Percentiles rank a stretch among this genome's conserved stretches.
These are phyloP conservation scores for Pyralis farinalis DNA, from an alignment of 2,888 invertebrate species.

Conservation along the genomic window DNA sequence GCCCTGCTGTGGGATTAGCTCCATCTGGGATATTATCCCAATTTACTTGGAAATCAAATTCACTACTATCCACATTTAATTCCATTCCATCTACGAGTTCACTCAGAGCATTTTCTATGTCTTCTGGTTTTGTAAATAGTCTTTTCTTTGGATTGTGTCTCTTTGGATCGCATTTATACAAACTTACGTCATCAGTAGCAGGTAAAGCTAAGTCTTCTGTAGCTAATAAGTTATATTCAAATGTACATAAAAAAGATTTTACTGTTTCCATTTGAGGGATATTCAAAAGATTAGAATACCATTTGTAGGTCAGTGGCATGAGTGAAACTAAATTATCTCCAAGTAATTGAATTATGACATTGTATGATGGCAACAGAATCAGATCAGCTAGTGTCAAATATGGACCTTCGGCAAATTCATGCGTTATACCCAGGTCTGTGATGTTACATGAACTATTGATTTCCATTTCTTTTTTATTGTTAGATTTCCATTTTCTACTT, in stretches of 20 bases:
- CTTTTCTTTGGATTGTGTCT: slow-evolving; percentile 87
- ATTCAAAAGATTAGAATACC: slow-evolving; percentile 75
- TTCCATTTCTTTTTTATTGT: slow-evolving; percentile 49
- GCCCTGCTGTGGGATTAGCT: slow-evolving; percentile 89
- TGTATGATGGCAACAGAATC: slow-evolving; percentile 87
- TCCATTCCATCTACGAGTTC: slow-evolving; percentile 62
- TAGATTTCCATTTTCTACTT: slow-evolving; percentile 75
- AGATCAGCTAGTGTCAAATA: slow-evolving; percentile 91
- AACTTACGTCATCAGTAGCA: slow-evolving; percentile 80
- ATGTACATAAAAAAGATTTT: slow-evolving; percentile 23
- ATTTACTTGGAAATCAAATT: slow-evolving; percentile 60
- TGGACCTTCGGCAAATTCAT: slow-evolving; percentile 91
- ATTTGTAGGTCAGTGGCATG: slow-evolving; percentile 83
- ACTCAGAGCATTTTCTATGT: slow-evolving; percentile 84
- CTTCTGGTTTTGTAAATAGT: slow-evolving; percentile 87
- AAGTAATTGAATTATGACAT: slow-evolving; percentile 79
- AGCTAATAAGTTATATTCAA: slow-evolving; percentile 21
- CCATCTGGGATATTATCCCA: slow-evolving; percentile 88
- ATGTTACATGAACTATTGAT: slow-evolving; percentile 70
- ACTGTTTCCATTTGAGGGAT: slow-evolving; percentile 34
- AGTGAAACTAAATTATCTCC: slow-evolving; percentile 46
- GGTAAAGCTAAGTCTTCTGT: slow-evolving; percentile 56
- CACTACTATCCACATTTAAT: slow-evolving; percentile 49
- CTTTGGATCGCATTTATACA: slow-evolving; percentile 90
- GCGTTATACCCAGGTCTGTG: slow-evolving; percentile 79